Conservation (phyloP, 1,140 invertebrate species). For the Phthorimaea operculella region DNA sequence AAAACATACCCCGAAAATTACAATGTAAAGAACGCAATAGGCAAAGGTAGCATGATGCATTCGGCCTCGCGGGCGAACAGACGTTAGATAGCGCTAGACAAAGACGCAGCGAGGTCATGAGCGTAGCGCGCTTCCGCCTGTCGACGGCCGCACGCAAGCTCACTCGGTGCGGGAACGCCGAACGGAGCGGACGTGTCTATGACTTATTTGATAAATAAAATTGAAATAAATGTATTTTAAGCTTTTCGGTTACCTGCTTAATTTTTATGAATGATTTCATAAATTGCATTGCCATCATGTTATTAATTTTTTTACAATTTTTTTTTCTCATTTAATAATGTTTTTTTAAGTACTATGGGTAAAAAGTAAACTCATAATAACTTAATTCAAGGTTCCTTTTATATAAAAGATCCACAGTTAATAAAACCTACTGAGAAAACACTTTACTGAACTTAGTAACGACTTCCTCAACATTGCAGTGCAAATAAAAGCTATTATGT, state of each 20-base stretch:
- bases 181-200: conserved; percentile 19
- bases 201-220: background rate
- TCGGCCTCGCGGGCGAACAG: conserved; percentile 63
- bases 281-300: too few species aligned
- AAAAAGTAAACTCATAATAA: too few species aligned
- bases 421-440: too few species aligned
- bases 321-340: too few species aligned
- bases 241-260: too few species aligned
- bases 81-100: conserved; percentile 66
- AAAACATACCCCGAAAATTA: conserved; percentile 28
- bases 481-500: conserved; percentile 19
- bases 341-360: too few species aligned
- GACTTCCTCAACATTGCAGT: conserved; percentile 9
- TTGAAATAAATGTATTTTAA: background rate
- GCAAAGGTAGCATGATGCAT: conserved; percentile 55
- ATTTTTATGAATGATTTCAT: too few species aligned
- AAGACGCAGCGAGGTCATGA: conserved; percentile 65
- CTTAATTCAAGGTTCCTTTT: too few species aligned
- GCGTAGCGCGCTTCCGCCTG: conserved; percentile 63
- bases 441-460: background rate
- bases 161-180: conserved; percentile 35
- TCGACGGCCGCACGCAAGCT: conserved; percentile 37
- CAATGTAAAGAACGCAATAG: conserved; percentile 40
- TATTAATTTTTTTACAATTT: too few species aligned
- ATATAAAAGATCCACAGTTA: too few species aligned